Conservation (phyloP, 2,888 invertebrate genomes). For the Zygaena filipendulae region DNA sequence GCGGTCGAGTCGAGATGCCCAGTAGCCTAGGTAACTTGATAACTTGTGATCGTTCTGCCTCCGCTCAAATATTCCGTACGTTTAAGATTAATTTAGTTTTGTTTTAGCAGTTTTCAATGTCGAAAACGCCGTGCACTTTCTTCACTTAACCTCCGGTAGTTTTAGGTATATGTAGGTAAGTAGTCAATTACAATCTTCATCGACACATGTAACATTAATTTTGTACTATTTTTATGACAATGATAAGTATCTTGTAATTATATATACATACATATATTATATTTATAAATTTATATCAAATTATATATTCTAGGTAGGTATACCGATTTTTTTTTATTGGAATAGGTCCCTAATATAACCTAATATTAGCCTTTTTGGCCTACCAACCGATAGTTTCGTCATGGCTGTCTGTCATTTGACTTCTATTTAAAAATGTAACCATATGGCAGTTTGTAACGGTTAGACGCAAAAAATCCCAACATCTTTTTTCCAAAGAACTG, state of each 20-base stretch:
- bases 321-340: too few relatives aligned
- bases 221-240: too few relatives aligned
- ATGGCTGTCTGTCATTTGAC: too few relatives aligned
- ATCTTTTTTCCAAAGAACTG: constrained; percentile 43
- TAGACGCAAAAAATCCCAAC: constrained; percentile 41
- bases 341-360: too few relatives aligned
- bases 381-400: too few relatives aligned
- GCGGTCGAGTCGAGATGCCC: constrained; percentile 35
- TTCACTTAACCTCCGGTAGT: constrained; percentile 15
- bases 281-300: too few relatives aligned
- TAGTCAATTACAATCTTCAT: constrained; percentile 35
- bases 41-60: constrained; percentile 62
- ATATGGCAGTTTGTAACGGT: constrained; percentile 59
- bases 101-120: constrained; percentile 44
- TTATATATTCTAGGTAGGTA: too few relatives aligned
- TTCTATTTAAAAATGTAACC: too few relatives aligned
- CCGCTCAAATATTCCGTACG: constrained; percentile 59
- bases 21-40: constrained; percentile 68
- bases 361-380: too few relatives aligned
- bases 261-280: too few relatives aligned
- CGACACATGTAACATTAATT: constrained; percentile 39
- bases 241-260: too few relatives aligned
- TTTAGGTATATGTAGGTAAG: constrained; percentile 3
- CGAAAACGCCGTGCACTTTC: constrained; percentile 21
- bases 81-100: constrained; percentile 59